Evolutionary conservation across 2,113 vertebrate species (phyloP), one percentile per base, ranked within the genome.

Genomic region (Eclectus roratus): DNA sequence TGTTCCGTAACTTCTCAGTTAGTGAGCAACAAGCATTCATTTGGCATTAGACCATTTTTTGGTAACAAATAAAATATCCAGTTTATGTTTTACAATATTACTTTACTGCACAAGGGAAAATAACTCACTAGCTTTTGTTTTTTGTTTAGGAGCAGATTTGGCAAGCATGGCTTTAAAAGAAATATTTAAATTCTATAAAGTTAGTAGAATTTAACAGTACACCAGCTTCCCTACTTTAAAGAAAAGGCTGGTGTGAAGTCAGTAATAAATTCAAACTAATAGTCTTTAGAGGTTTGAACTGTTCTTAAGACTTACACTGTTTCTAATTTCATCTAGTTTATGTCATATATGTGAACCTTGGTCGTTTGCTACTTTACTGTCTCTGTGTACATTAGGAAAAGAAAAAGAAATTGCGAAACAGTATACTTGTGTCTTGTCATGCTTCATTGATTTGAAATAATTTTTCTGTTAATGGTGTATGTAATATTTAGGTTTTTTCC

Each of bases 401-500:
- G 56, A 61, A 61, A 84, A 82, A 83, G 69, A 60, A 86, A 58
- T 46, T 18, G 70, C 49, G 70, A 77, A 93, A 81, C 47, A 35
- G 72, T 90, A 25, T 71, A 56, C 79, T 86, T 58, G 60, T 55
- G 72, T 89, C 85, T 85, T 10, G 53, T 78, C 65, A 17, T 78
- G 88, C 92, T 93, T 96, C 63, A 46, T 69, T 87, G 88, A 83
- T 91, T 89, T 81, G 77, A 91, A 92, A 87, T 94, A 56, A 50
- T 92, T 93, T 89, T 81, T 60, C 74, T 9, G 2, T 87, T 97
- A 95, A 94, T 92, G 86, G 46, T 4, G 11, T 87, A 77, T 88
- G 92, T 96, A 95, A 91, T 94, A 91, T 72, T 95, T 94, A 56
- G 92, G 49, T 96, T 80, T 71, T 37, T 61, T 94, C 46, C 58